Evolutionary conservation across 2,888 invertebrate species (phyloP), one percentile per base, ranked within the genome.

Genomic region (Drosophila planitibia): DNA sequence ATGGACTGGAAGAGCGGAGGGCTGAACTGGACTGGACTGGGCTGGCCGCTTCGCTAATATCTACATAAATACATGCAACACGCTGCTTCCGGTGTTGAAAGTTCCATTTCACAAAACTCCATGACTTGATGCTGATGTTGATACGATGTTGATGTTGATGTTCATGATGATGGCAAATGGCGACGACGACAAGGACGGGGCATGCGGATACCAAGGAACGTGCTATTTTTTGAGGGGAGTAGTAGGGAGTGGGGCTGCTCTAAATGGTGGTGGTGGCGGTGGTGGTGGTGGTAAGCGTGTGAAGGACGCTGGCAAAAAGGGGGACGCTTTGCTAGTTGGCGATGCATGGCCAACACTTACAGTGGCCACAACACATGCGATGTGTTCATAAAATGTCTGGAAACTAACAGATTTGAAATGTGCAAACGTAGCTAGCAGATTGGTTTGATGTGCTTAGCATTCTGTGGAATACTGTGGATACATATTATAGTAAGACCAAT

Each of bases 21-120:
- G 19, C 37, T 37, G 7, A 19, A 19, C 37, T 37, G 37, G 16
- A 33, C 33, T 33, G 33, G 12, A 33, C 37, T 37, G 63, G 41
- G 72, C 72, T 72, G 70, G 81, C 81, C 74, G 69, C 79, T 81
- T 60, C 80, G 76, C 87, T 90, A 88, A 88, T 89, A 90, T 90
- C 88, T 84, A 84, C 87, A 90, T 90, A 90, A 90, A 89, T 90
- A 90, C 83, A 90, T 90, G 89, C 89, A 88, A 88, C 87, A 88
- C 87, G 87, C 90, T 90, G 87, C 82, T 90, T 88, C 90, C 88
- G 90, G 89, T 88, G 88, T 90, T 89, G 88, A 88, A 88, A 90
- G 89, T 90, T 90, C 77, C 82, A 89, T 86, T 84, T 82, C 78
- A 76, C 66, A 76, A 76, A 85, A 83, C 89, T 86, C 89, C 87